A percentile compares a stretch with the other conserved stretches of the same genome.
Conservation (phyloP, 2,113 vertebrate genomes). For the Brienomyrus brachyistius region DNA sequence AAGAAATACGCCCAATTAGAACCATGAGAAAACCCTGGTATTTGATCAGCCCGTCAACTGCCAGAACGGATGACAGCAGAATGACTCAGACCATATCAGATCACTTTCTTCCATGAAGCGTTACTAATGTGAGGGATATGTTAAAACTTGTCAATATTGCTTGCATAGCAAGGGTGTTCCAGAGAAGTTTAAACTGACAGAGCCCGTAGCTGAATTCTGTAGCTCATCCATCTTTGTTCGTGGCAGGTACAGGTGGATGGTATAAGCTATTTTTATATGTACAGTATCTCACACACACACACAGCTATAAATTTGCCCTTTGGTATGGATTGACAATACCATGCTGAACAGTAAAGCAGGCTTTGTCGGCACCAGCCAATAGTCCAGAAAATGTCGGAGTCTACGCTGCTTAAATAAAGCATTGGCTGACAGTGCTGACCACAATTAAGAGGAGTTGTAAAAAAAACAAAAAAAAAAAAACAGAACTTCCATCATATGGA, state of each 20-base stretch:
- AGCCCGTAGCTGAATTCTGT: neutral
- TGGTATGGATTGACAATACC: neutral
- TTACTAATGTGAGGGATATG: neutral
- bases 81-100: neutral
- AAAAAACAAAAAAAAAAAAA: neutral
- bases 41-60: neutral
- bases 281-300: neutral
- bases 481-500: neutral
- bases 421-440: neutral
- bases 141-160: neutral
- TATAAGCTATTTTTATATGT: neutral
- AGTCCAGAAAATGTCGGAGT: neutral
- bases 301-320: neutral
- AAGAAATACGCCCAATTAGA: neutral
- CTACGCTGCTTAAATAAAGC: neutral
- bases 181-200: neutral
- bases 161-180: neutral
- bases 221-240: neutral
- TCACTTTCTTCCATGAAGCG: too few species aligned
- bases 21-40: neutral
- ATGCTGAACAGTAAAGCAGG: neutral
- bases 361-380: neutral
- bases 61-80: neutral
- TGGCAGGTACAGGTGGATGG: neutral
- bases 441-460: neutral